Evolutionary conservation across 1,140 invertebrate genomes (phyloP).

Genomic region (Bemisia tabaci): DNA sequence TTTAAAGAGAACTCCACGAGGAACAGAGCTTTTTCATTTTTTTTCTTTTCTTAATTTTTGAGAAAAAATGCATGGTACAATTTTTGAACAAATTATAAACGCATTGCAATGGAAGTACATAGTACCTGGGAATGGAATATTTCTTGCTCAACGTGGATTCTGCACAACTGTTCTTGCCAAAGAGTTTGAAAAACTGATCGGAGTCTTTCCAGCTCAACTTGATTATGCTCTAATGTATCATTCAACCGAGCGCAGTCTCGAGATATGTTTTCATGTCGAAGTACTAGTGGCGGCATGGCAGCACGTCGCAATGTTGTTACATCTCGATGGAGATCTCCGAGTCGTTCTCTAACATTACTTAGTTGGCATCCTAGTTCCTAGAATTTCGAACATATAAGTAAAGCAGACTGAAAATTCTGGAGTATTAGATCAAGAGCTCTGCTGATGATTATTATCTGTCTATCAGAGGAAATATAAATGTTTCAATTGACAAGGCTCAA

Average conservation of each 20-base stretch:
- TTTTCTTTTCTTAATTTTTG: too few species aligned
- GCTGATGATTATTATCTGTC: too few species aligned
- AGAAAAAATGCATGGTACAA: too few species aligned
- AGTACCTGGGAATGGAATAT: conserved; percentile 45
- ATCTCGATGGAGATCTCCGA: conserved; percentile 47
- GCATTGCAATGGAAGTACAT: not conserved
- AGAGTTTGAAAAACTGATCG: conserved; percentile 43
- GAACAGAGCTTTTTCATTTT: too few species aligned
- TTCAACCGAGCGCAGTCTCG: conserved; percentile 46
- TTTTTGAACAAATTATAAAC: too few species aligned
- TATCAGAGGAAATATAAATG: too few species aligned
- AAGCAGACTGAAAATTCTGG: too few species aligned
- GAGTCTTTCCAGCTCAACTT: conserved; percentile 46
- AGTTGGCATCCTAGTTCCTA: conserved; percentile 46
- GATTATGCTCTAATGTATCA: conserved; percentile 45
- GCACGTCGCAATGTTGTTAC: conserved; percentile 39
- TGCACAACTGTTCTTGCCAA: conserved; percentile 54
- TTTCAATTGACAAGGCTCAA: too few species aligned
- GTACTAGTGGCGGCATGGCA: conserved; percentile 40
- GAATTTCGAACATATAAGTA: conserved; percentile 1
- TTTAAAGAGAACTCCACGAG: too few species aligned
- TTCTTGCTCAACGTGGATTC: conserved; percentile 51
- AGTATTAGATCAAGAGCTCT: too few species aligned
- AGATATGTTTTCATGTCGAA: conserved; percentile 41
- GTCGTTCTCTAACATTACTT: conserved; percentile 44